Evolutionary conservation across 92 coral and sea anemone species (phyloP).

Genomic region (Epizoanthus ramosus): DNA sequence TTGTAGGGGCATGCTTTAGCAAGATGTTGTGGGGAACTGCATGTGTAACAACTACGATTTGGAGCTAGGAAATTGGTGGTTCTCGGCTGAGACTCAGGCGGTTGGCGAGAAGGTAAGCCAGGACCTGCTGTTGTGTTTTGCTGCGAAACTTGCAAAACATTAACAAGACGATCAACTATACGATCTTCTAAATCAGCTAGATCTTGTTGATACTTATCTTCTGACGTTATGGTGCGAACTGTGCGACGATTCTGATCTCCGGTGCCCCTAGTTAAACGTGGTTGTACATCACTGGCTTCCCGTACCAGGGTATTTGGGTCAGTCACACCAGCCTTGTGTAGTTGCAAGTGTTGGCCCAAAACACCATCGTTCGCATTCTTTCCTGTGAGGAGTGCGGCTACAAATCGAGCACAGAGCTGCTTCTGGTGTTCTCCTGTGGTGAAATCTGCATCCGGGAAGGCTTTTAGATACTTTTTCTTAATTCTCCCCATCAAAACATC

Average conservation of each 20-base stretch:
- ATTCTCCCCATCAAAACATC: conserved; percentile 52
- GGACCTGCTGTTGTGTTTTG: neutral
- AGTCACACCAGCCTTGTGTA: conserved; percentile 23
- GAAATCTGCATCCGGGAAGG: conserved; percentile 43
- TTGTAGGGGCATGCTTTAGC: conserved; percentile 35
- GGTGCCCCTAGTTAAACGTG: neutral
- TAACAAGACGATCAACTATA: conserved; percentile 35
- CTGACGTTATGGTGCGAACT: conserved; percentile 1
- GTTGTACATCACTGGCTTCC: conserved; percentile 19
- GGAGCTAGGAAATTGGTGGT: neutral
- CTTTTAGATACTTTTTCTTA: conserved; percentile 36
- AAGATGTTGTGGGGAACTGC: conserved; percentile 28
- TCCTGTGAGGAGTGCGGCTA: conserved; percentile 27
- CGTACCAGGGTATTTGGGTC: neutral
- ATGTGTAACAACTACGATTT: conserved; percentile 9
- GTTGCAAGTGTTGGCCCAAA: conserved; percentile 49
- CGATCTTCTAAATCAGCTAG: conserved; percentile 37
- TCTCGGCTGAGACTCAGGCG: too few relatives aligned
- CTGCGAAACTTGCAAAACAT: conserved; percentile 17
- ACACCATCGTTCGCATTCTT: conserved; percentile 18
- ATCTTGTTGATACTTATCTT: neutral
- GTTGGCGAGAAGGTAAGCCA: neutral
- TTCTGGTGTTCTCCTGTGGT: conserved; percentile 33
- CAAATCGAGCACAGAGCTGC: conserved; percentile 36
- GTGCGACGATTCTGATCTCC: neutral